A percentile compares a stretch with the other conserved stretches of the same genome.
Conservation (phyloP, 2,797 vertebrate genomes). For the Diglossa cyanea region DNA sequence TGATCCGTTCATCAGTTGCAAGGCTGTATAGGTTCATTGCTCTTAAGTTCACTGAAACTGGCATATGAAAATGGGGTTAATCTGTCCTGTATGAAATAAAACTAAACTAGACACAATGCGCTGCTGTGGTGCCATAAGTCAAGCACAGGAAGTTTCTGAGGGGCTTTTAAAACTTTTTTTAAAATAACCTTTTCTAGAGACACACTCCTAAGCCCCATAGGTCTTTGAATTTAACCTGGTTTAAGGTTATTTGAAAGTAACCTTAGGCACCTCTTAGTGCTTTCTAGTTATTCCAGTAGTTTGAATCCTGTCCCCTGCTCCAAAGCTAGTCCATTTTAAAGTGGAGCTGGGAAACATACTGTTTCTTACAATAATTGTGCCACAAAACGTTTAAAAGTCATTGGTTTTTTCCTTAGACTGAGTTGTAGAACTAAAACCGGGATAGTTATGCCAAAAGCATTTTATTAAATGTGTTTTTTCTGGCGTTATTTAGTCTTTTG, state of each 20-base stretch:
- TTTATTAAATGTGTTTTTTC: not conserved
- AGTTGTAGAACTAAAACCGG: not conserved
- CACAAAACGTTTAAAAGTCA: not conserved
- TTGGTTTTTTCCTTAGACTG: not conserved
- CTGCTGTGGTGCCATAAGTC: not conserved
- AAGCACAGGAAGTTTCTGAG: not conserved
- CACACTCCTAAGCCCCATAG: not conserved
- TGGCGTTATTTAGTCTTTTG: not conserved
- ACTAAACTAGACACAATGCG: rapidly evolving
- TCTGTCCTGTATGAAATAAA: not conserved
- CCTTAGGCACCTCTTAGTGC: not conserved
- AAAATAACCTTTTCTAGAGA: not conserved
- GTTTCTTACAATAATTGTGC: not conserved
- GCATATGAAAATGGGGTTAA: not conserved
- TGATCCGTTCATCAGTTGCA: rapidly evolving
- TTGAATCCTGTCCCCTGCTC: not conserved
- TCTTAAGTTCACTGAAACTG: not conserved
- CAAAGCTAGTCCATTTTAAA: not conserved
- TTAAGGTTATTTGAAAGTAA: not conserved
- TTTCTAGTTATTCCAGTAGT: not conserved
- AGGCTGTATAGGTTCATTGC: not conserved
- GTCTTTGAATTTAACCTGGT: not conserved
- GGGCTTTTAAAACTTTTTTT: not conserved
- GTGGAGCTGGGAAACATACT: not conserved
- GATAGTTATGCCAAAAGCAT: not conserved